Base-by-base conservation (phyloP, 2,888 invertebrate genomes). In the Calliopum simillimum region DNA sequence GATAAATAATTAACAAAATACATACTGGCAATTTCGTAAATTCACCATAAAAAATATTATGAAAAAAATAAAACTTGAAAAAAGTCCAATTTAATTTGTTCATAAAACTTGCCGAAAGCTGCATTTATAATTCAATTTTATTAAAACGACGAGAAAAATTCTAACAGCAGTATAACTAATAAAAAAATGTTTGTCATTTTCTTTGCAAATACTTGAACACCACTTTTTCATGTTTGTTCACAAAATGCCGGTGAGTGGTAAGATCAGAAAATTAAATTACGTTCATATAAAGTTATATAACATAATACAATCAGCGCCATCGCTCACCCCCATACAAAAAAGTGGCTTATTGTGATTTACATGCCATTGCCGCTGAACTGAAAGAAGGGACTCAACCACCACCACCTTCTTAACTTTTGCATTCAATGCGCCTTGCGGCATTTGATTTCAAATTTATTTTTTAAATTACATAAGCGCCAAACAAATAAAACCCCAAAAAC, bases 311-410 rank as follows among this genome's bases (percentile, higher is more conserved):
- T 0, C 63, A 63, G 49, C 25, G 14, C 41, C 23, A 67, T 62
- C 51, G 21, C 33, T 33, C 47, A 47, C n/a, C 16, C 49, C 44
- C 51, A 13, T 61, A 16, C 65, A 61, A 47, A 53, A n/a, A 69
- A 68, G 66, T 58, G 70, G 67, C 70, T 76, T 62, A 69, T 68
- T 73, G 63, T 56, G 33, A 44, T 16, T 43, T 44, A 44, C 44
- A 19, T 16, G 14, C 44, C 19, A 33, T 8, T 4, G 33, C 8
- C 33, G 33, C 8, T 33, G 8, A 33, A 33, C 33, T 33, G 8
- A 33, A 1, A 33, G 33, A 4, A 33, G 33, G 33, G 33, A 5
- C 33, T 33, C 33, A 33, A 33, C 33, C 33, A 4, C 33, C 33
- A 6, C 8, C 33, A n/a, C n/a, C 56, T 59, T 59, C 25, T 69